Evolutionary conservation across 2,797 vertebrate species (phyloP).

Genomic region (Eupleurogrammus muticus): DNA sequence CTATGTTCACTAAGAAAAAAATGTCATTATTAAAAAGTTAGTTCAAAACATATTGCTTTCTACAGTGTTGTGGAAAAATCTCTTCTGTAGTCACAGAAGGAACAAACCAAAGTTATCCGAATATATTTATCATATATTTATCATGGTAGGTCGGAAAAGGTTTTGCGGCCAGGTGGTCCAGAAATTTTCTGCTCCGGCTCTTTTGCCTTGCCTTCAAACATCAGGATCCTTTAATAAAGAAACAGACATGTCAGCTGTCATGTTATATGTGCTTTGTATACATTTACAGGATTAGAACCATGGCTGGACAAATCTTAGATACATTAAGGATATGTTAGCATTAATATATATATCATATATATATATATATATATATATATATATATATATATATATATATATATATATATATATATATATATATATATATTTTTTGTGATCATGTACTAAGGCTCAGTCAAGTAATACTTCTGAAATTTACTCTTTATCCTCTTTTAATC

Average conservation of each 20-base stretch:
- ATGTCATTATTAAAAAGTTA: too few relatives aligned
- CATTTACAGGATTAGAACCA: not conserved
- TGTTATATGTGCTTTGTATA: not conserved
- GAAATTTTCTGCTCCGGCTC: constrained; percentile 76
- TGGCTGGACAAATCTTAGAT: not conserved
- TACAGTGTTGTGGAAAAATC: not conserved
- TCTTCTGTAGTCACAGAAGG: not conserved
- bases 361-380: too few relatives aligned
- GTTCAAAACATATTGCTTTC: not conserved
- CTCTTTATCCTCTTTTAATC: not conserved
- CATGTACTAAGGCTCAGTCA: not conserved
- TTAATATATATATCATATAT: too few relatives aligned
- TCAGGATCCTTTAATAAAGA: constrained; percentile 83
- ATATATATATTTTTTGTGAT: too few relatives aligned
- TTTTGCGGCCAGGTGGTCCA: constrained; percentile 82
- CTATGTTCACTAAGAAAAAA: too few relatives aligned
- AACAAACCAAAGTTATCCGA: too few relatives aligned
- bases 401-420: too few relatives aligned
- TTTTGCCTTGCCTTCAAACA: constrained; percentile 86
- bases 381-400: too few relatives aligned
- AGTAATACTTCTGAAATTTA: not conserved
- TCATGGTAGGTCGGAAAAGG: constrained; percentile 86
- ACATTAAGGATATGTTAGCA: not conserved
- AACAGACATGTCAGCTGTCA: constrained; percentile 12
- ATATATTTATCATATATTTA: too few relatives aligned